Conservation (phyloP, 1,140 invertebrate genomes). For the Scaptomyza graminum region DNA sequence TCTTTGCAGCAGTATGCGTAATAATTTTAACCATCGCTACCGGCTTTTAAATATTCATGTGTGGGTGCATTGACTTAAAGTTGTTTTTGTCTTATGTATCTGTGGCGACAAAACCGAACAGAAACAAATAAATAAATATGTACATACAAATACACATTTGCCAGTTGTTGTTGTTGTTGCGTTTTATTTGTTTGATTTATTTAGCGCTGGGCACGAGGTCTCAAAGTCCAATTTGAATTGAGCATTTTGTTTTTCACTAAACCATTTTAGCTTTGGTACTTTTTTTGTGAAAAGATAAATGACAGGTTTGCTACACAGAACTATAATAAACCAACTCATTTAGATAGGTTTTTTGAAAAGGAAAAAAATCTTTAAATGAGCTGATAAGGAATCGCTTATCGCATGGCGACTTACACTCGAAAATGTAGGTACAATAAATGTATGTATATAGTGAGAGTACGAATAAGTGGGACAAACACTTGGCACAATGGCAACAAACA, state of each 20-base stretch:
- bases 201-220: constrained; percentile 30
- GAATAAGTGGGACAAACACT: constrained; percentile 14
- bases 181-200: constrained; percentile 24
- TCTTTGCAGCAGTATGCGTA: constrained; percentile 63
- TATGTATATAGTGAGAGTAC: too few species aligned
- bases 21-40: constrained; percentile 54
- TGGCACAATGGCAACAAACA: not conserved
- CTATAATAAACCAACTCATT: constrained; percentile 1
- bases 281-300: not conserved
- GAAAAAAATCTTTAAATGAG: constrained; percentile 23
- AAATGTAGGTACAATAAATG: not conserved
- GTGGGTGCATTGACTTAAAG: not conserved
- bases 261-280: not conserved
- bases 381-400: constrained; percentile 42
- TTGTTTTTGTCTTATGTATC: not conserved
- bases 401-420: not conserved
- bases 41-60: constrained; percentile 71
- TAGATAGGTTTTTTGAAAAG: constrained; percentile 23
- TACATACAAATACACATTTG: not conserved
- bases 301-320: not conserved
- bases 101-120: not conserved
- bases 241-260: not conserved
- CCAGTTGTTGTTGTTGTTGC: constrained; percentile 9
- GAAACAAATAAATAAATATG: not conserved
- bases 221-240: constrained; percentile 40